phyloP scores from a whole-genome alignment of 2,888 invertebrate genomes.

The Trichogramma dendrolimi region DNA sequence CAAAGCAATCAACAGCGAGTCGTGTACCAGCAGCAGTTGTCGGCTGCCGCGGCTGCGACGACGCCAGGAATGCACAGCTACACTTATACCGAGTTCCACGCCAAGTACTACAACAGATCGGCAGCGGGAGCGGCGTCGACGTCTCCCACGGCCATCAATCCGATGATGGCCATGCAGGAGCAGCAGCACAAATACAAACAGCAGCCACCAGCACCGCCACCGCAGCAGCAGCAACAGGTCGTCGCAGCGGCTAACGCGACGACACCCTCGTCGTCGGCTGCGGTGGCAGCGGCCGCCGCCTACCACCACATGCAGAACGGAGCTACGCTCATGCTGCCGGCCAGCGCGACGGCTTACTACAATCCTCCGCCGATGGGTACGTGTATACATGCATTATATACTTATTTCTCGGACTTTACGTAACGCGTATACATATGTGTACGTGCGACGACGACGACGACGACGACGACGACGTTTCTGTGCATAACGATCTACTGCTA shows the following conservation, averaged over 20 bases:
- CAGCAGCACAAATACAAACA: conserved; percentile 20
- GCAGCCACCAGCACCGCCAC: conserved; percentile 11
- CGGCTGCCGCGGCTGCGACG: conserved; percentile 12
- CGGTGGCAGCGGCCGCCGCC: conserved; percentile 34
- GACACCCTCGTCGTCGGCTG: conserved; percentile 26
- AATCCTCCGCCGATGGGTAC: conserved; percentile 33
- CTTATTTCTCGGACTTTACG: too few relatives aligned
- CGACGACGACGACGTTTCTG: too few relatives aligned
- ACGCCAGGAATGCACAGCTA: conserved; percentile 18
- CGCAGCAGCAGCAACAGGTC: conserved; percentile 25
- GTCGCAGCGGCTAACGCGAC: conserved; percentile 30
- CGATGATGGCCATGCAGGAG: conserved; percentile 35
- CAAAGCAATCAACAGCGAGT: conserved; percentile 18
- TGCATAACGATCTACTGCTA: too few relatives aligned
- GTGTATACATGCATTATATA: background rate
- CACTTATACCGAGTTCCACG: conserved; percentile 20
- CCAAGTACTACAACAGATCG: conserved; percentile 19
- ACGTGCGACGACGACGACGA: too few relatives aligned
- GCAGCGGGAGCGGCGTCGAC: too few relatives aligned
- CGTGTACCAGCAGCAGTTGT: background rate
- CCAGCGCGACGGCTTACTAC: conserved; percentile 37
- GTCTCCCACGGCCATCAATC: conserved; percentile 33
- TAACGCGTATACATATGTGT: background rate
- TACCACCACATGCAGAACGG: conserved; percentile 32
- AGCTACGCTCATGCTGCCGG: conserved; percentile 31